Base-by-base conservation (phyloP, 1,140 invertebrate species). In the Micrasema longulum region DNA sequence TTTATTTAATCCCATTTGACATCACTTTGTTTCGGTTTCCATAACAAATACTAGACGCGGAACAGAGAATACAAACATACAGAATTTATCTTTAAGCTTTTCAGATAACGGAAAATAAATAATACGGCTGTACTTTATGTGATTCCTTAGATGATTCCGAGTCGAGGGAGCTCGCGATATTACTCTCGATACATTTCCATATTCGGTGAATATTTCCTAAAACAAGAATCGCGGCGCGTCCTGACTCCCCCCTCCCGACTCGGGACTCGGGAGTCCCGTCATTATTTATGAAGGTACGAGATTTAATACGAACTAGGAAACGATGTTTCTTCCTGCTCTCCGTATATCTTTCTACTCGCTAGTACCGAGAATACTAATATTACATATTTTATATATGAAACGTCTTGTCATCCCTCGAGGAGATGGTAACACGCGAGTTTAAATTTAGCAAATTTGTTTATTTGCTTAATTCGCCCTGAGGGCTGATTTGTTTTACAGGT, bases 171-270 rank as follows among this genome's bases (percentile, higher is more conserved):
- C 50, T 26, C 16, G 55, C 22, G 55, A 60, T 60, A 43, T 41
- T 20, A 31, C 26, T 31, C 55, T 14, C 55, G 55, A 60, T 60
- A 60, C 55, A 60, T 60, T 60, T 60, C 55, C 55, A 60, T 60
- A 60, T 60, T 60, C 55, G 36, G 55, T 16, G 55, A 60, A 60
- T 60, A 60, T 60, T 60, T 60, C 55, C 55, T 60, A 60, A 38
- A 60, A 38, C 55, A 60, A 22, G 36, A 41, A 18, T 38, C 55
- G 35, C 7, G n/a, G 50, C 20, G 7, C 9, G 20, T 22, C 50
- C 50, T 36, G 9, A 43, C 55, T 38, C 3, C 26, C 26, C 26
- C 2, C 26, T 31, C 2, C 26, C 26, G n/a, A n/a, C n/a, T 14
- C 48, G 16, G 26, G 14, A 38, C 53, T 36, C 36, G 55, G 55